Percentiles rank a stretch among this genome's conserved stretches.
Evolutionary conservation across 2,888 invertebrate genomes (phyloP).

Genomic region (Diadegma fenestrale): DNA sequence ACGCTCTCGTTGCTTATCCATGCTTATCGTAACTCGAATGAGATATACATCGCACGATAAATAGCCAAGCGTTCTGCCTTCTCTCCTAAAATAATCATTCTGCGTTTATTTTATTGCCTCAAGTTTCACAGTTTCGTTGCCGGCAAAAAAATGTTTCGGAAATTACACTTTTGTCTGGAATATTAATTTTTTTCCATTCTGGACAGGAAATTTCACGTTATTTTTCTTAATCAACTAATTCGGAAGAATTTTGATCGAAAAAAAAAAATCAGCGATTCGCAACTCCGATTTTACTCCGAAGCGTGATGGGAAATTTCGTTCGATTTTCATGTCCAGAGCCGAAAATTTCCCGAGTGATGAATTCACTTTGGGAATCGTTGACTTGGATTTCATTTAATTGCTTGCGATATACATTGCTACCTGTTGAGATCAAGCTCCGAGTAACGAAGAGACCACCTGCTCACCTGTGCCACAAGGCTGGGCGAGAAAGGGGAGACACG

Average conservation of each 20-base stretch:
- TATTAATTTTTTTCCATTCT: background rate
- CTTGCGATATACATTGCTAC: constrained; percentile 2
- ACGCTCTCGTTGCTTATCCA: constrained; percentile 69
- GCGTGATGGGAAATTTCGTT: too few species aligned
- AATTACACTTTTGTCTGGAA: background rate
- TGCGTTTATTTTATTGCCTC: constrained; percentile 17
- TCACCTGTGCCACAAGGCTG: constrained; percentile 59
- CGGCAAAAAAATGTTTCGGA: background rate
- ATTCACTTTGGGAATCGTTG: background rate
- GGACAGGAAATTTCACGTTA: too few species aligned
- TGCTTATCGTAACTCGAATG: constrained; percentile 55
- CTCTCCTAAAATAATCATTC: constrained; percentile 42
- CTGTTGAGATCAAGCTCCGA: constrained; percentile 49
- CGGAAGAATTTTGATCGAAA: too few species aligned
- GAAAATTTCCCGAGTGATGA: background rate
- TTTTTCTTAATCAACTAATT: too few species aligned
- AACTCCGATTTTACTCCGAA: too few species aligned
- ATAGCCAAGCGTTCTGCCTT: constrained; percentile 19
- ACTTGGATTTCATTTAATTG: constrained; percentile 26
- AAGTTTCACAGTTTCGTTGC: constrained; percentile 8
- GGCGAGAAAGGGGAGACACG: constrained; percentile 43
- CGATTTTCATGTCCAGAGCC: too few species aligned
- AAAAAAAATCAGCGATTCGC: too few species aligned
- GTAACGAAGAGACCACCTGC: constrained; percentile 58
- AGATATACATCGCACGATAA: constrained; percentile 57